phyloP scores from a whole-genome alignment of 1,140 invertebrate genomes.

The Brachionus rubens region DNA sequence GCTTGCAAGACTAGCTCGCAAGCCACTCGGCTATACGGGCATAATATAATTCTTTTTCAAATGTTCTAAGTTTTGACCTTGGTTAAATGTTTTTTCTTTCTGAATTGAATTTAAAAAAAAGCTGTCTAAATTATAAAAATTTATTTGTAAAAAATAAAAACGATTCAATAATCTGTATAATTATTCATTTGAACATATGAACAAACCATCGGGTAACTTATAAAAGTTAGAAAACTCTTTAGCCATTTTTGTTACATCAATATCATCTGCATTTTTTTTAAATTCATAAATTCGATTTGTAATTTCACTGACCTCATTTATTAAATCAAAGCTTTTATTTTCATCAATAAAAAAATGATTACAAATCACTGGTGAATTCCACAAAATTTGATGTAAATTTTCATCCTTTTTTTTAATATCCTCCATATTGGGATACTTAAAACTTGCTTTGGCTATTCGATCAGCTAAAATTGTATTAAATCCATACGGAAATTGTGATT shows the following conservation, averaged over 20 bases:
- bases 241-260: not conserved
- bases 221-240: not conserved
- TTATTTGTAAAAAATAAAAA: too few relatives aligned
- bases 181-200: not conserved
- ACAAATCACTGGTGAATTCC: not conserved
- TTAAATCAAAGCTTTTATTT: not conserved
- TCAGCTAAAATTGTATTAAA: not conserved
- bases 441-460: conserved; percentile 5
- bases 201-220: not conserved
- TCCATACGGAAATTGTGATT: conserved; percentile 13
- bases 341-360: conserved; percentile 1
- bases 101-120: too few relatives aligned
- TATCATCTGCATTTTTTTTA: not conserved
- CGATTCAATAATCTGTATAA: not conserved
- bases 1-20: too few relatives aligned
- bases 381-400: conserved; percentile 3
- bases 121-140: too few relatives aligned
- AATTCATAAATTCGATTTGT: not conserved
- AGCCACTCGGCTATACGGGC: too few relatives aligned
- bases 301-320: conserved; percentile 2
- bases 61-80: too few relatives aligned
- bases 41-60: too few relatives aligned
- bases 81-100: too few relatives aligned
- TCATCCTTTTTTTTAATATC: not conserved
- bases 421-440: not conserved